A percentile compares a stretch with the other conserved stretches of the same genome.
These are phyloP conservation scores for Setophaga coronata DNA, from an alignment of 2,113 vertebrate genomes.

Conservation along the genomic window DNA sequence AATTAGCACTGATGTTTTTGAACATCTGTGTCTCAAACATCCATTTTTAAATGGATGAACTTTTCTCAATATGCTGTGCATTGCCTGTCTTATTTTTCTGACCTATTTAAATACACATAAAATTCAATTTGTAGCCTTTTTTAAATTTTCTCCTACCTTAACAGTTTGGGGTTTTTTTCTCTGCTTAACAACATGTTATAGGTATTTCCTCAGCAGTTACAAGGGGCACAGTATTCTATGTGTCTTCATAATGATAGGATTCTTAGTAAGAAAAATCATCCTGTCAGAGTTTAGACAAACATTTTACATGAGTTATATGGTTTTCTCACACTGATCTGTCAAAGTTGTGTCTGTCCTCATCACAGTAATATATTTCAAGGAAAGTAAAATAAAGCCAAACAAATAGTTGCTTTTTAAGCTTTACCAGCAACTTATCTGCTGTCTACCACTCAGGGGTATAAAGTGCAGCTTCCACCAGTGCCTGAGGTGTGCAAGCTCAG, in stretches of 20 bases:
- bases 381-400: not conserved
- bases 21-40: not conserved
- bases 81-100: not conserved
- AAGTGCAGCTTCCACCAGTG: not conserved
- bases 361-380: not conserved
- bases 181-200: not conserved
- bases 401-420: not conserved
- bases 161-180: fast-evolving
- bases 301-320: not conserved
- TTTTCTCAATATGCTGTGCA: not conserved
- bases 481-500: not conserved
- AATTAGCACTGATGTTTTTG: not conserved
- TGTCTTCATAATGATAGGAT: not conserved
- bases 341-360: not conserved
- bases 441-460: not conserved
- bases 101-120: not conserved
- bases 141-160: not conserved
- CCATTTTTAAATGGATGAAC: not conserved
- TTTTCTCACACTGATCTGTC: not conserved
- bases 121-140: not conserved
- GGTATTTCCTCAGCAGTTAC: not conserved
- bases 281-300: not conserved
- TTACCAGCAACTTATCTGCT: not conserved
- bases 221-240: not conserved
- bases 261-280: not conserved